Percentiles rank a stretch among this genome's conserved stretches.
Evolutionary conservation across 2,113 vertebrate genomes (phyloP).

Genomic region (Bos javanicus): DNA sequence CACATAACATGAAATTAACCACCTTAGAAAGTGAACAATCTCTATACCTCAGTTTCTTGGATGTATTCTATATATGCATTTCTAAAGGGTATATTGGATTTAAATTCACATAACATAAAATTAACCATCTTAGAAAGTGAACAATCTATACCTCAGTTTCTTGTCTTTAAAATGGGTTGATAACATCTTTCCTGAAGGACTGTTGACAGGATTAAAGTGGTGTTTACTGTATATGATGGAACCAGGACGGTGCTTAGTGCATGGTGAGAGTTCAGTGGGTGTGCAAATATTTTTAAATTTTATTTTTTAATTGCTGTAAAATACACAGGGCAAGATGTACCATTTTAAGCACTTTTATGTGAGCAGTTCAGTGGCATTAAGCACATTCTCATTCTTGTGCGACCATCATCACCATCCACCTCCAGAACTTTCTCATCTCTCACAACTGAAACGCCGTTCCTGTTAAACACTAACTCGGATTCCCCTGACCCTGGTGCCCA

Average conservation of each 20-base stretch:
- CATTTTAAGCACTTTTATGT: fast-evolving
- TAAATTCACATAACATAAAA: not conserved
- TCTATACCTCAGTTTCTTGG: not conserved
- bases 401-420: fast-evolving
- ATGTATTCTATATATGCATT: not conserved
- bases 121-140: not conserved
- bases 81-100: not conserved
- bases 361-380: fast-evolving
- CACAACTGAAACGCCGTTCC: no score
- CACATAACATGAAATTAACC: not conserved
- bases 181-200: no score
- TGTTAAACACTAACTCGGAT: fast-evolving
- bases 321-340: not conserved
- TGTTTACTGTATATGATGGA: fast-evolving
- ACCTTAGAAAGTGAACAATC: not conserved
- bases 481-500: fast-evolving
- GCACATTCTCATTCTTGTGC: fast-evolving
- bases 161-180: no score
- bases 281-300: fast-evolving
- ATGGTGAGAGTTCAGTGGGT: fast-evolving
- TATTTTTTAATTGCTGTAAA: not conserved
- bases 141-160: not conserved
- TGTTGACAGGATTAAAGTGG: no score
- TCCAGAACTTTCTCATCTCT: not conserved
- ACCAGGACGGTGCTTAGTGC: fast-evolving